Evolutionary conservation across 1,140 invertebrate species (phyloP), one percentile per base, ranked within the genome.

Genomic region (Plectus sambesii): DNA sequence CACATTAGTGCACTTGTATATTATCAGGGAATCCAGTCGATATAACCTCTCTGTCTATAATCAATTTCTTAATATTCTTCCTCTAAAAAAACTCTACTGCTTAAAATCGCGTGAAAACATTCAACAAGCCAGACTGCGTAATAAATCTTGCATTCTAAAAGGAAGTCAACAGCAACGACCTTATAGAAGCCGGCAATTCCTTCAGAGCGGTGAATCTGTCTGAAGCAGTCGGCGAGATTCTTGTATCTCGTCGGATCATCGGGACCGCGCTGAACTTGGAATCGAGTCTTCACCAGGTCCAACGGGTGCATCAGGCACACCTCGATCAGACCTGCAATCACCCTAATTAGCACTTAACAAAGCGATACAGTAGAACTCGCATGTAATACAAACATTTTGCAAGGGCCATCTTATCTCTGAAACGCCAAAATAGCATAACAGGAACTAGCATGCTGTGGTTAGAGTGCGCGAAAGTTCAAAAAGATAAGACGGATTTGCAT

Each of bases 281-380:
- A 79, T 47, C 84, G 74, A 4, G 87, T 93, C 75, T 92, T 92
- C 1, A 92, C 79, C 45, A 92, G 72, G 73, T 93, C 87, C 64
- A 92, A 74, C 2, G 87, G 88, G 74, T 92, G 86, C 87, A 93
- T 92, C 47, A 92, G 82, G 63, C 83, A 88, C 40, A 90, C 85
- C 78, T 93, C 88, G 12, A 89, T 78, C 71, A 92, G 88, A 20
- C 74, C 73, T 74, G 50, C 38, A 55, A 17, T 56, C 25, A 30
- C 15, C 39, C 8, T 43, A 45, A 50, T 47, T 48, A 9, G 45
- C 6, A 20, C 19, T 46, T 26, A 56, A 20, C 20, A 22, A 48
- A 48, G 40, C 20, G 20, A 49, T 36, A 6, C 15, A 12, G 36
- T 45, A 26, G 17, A 39, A n/a, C 22, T 2, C 17, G 20, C 2